Base-by-base conservation (phyloP, 2,113 vertebrate genomes). In the Polypterus bichir region DNA sequence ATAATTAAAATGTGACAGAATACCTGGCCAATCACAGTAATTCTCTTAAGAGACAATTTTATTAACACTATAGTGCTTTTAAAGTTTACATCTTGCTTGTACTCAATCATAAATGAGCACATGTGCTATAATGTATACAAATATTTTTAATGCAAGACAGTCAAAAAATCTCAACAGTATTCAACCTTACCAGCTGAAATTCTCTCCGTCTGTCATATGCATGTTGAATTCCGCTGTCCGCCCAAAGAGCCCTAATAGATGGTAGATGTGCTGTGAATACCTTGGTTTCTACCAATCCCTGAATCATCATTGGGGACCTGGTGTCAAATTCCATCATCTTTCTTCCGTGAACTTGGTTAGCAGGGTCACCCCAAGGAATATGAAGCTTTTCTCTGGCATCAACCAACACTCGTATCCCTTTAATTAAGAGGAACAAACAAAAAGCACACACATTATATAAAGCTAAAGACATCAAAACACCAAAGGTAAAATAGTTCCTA, bases 311-410 rank as follows among this genome's bases (percentile, higher is more conserved):
- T 8, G 86, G 76, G 0, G 92, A 89, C 0, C 94, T 87, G 0
- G 94, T 98, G 71, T 98, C 91, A 6, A 98, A 95, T 0, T 86
- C 84, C 94, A 99, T 96, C 83, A 99, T 66, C 47, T 67, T 79
- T 62, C 95, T 90, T 0, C 92, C 95, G 0, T 88, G 78, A 9
- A 64, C 69, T 64, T 94, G 91, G 81, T 98, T 98, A 44, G 81
- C 68, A 0, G 82, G 71, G 60, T 94, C 83, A 64, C 93, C 94
- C 96, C 96, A 99, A 0, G 92, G 91, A 72, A 99, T 98, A 76
- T 97, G 94, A 66, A 99, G 91, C 76, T 98, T 98, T 78, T 97
- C 95, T 49, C 96, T 86, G 54, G 96, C 96, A 5, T 99, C 96
- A 46, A 98, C 96, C 60, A 99, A 73, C 69, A 98, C 95, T 64